Base-by-base conservation (phyloP, 1,140 invertebrate species). In the Steinernema feltiae region DNA sequence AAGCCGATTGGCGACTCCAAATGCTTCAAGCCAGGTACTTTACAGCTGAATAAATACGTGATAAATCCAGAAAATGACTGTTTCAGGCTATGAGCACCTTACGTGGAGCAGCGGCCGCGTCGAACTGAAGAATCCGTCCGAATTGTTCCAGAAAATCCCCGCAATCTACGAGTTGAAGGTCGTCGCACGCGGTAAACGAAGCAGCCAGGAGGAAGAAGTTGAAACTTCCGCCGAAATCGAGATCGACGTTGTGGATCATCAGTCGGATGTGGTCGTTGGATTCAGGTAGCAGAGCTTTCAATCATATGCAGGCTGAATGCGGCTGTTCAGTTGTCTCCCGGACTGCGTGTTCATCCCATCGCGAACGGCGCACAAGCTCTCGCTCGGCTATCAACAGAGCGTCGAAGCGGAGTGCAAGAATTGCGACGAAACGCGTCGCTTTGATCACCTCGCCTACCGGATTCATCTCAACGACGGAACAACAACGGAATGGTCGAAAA, bases 211-310 rank as follows among this genome's bases (percentile, higher is more conserved):
- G 24, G 53, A 63, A 63, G 15, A 7, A 3, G 7, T 63, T 3
- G 53, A 63, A 63, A 63, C 53, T 3, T 12, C 53, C 2, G 12
- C 15, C 2, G 53, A 63, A 27, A 63, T 63, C 53, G 53, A 63
- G 24, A 63, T 63, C 24, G 12, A 3, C 7, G 24, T 63, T 63
- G 12, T 63, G 24, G 24, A 63, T 21, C 53, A 63, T 7, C 53
- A 63, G 24, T 63, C 53, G 15, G 53, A 63, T 3, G 53, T 27
- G 2, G 24, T 3, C 53, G 24, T 63, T 27, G 53, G 24, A 17
- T 63, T n/a, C 53, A 63, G 53, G 53, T 63, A n/a, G 12, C n/a
- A n/a, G n/a, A n/a, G 53, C 53, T 63, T 63, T 63, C 24, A 15
- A 7, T 63, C 2, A 27, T n/a, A 15, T 3, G 24, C 7, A 41